phyloP scores from a whole-genome alignment of 1,140 invertebrate genomes.

The Drosophila leontia region DNA sequence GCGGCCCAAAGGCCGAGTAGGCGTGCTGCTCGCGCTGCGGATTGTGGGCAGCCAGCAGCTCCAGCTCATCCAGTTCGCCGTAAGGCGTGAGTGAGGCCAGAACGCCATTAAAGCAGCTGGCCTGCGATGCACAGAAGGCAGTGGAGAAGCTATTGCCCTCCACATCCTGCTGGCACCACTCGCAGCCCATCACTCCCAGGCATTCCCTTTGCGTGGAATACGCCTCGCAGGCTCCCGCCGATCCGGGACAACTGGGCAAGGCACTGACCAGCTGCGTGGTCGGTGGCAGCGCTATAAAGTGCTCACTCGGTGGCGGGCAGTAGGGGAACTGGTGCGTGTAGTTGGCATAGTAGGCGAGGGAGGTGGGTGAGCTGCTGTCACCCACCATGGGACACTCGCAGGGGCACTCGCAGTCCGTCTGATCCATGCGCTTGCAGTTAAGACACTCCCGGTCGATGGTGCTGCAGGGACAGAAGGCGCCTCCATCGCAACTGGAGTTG shows the following conservation, averaged over 20 bases:
- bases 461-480: constrained; percentile 96
- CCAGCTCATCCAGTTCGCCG: constrained; percentile 88
- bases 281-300: constrained; percentile 73
- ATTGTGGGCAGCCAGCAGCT: constrained; percentile 85
- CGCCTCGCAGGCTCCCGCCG: constrained; percentile 89
- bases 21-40: constrained; percentile 85
- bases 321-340: constrained; percentile 78
- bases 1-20: constrained; percentile 88
- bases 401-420: constrained; percentile 97
- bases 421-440: constrained; percentile 97
- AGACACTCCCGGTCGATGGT: constrained; percentile 95
- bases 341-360: constrained; percentile 62
- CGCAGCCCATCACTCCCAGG: constrained; percentile 93
- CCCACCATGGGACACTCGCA: constrained; percentile 94
- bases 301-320: constrained; percentile 76
- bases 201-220: constrained; percentile 91
- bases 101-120: constrained; percentile 92
- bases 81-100: constrained; percentile 93
- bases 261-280: constrained; percentile 47
- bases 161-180: constrained; percentile 94
- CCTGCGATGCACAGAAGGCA: constrained; percentile 92
- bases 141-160: constrained; percentile 89
- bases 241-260: constrained; percentile 87
- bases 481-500: constrained; percentile 90
- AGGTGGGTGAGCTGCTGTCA: constrained; percentile 29